Evolutionary conservation across 2,113 vertebrate genomes (phyloP).

Genomic region (Mastomys natalensis): DNA sequence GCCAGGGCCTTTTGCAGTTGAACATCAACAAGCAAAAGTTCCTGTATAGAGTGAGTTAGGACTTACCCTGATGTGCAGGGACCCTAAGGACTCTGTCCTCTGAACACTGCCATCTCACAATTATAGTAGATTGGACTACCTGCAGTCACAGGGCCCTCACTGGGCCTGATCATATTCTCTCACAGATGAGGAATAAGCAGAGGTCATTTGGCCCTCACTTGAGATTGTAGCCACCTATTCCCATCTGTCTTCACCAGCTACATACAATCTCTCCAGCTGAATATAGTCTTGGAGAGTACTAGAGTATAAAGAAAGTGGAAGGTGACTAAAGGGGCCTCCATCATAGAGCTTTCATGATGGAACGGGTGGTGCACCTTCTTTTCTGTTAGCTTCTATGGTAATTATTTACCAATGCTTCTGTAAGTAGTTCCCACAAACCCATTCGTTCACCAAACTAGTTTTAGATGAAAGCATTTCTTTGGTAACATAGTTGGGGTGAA

Average conservation of each 20-base stretch:
- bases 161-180: background rate
- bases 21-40: background rate
- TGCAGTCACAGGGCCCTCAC: background rate
- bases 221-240: background rate
- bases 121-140: background rate
- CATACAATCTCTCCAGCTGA: background rate
- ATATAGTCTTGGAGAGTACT: background rate
- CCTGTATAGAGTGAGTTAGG: background rate
- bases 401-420: background rate
- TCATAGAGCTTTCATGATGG: background rate
- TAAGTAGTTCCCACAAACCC: background rate
- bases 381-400: background rate
- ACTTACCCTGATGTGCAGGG: background rate
- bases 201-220: background rate
- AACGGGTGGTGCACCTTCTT: background rate
- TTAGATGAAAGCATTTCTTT: background rate
- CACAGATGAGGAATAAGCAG: background rate
- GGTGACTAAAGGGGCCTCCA: background rate
- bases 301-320: background rate
- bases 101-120: background rate
- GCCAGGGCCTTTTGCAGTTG: background rate
- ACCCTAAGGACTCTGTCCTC: background rate
- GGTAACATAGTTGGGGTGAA: too few species aligned
- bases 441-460: background rate
- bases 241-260: background rate